Conservation (phyloP, 2,888 invertebrate genomes). For the Steinernema scapterisci region DNA sequence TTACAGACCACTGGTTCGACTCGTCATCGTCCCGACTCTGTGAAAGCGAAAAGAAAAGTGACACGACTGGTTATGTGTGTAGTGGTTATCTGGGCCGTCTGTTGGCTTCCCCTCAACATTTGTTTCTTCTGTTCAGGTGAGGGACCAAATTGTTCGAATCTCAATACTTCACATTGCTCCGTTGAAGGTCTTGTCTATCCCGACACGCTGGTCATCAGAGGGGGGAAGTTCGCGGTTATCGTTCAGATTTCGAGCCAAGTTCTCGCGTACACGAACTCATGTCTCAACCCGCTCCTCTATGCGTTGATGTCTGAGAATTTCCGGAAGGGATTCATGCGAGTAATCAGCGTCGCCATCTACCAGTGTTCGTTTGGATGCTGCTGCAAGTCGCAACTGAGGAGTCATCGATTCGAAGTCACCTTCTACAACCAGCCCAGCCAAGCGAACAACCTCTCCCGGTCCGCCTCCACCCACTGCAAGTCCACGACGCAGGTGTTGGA, state of each 20-base stretch:
- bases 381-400: slow-evolving; percentile 38
- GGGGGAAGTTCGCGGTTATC: slow-evolving; percentile 61
- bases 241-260: slow-evolving; percentile 65
- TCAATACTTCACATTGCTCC: background rate
- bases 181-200: slow-evolving; percentile 59
- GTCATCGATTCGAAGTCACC: slow-evolving; percentile 47
- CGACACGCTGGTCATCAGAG: slow-evolving; percentile 58
- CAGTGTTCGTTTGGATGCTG: slow-evolving; percentile 40
- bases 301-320: slow-evolving; percentile 93
- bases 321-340: slow-evolving; percentile 79
- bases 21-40: slow-evolving; percentile 55
- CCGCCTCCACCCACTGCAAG: slow-evolving; percentile 21
- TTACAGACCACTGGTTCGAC: slow-evolving; percentile 27
- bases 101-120: slow-evolving; percentile 92
- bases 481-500: slow-evolving; percentile 22
- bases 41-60: slow-evolving; percentile 71
- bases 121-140: slow-evolving; percentile 68
- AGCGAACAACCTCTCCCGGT: slow-evolving; percentile 7
- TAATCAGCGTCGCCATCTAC: slow-evolving; percentile 42
- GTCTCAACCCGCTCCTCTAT: slow-evolving; percentile 91
- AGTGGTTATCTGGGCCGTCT: slow-evolving; percentile 82
- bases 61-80: slow-evolving; percentile 82
- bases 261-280: slow-evolving; percentile 86
- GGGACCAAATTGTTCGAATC: background rate
- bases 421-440: slow-evolving; percentile 39